Conservation (phyloP, 2,113 vertebrate species). For the Oenanthe melanoleuca region DNA sequence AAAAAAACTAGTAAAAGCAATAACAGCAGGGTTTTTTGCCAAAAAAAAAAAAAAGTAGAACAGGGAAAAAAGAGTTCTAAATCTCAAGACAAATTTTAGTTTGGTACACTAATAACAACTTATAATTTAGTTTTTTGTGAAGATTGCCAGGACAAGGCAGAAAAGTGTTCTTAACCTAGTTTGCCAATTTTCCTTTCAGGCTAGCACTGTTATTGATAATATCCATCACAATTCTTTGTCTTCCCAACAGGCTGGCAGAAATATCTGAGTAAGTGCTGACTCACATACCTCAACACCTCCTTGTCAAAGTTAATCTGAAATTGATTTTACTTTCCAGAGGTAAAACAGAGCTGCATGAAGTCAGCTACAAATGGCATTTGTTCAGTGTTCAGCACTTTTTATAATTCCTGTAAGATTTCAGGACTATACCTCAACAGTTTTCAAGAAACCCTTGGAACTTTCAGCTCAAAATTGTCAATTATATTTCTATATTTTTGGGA, state of each 20-base stretch:
- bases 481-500: not conserved
- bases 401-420: not conserved
- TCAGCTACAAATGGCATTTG: constrained; percentile 1
- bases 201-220: constrained; percentile 1
- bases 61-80: not conserved
- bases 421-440: not conserved
- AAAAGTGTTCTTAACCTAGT: not conserved
- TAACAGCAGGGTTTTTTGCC: not conserved
- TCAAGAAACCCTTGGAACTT: not conserved
- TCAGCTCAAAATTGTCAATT: not conserved
- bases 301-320: constrained; percentile 43
- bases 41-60: not conserved
- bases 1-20: not conserved
- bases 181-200: constrained; percentile 17
- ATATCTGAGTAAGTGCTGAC: not conserved
- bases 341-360: not conserved
- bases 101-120: not conserved
- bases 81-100: not conserved
- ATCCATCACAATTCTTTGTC: constrained; percentile 23
- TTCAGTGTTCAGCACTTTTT: not conserved
- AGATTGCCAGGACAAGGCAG: not conserved
- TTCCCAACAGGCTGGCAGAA: constrained; percentile 9
- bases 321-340: constrained; percentile 32
- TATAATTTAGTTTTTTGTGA: not conserved
- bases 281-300: not conserved